Evolutionary conservation across 1,140 invertebrate species (phyloP), one percentile per base, ranked within the genome.

Genomic region (Nilaparvata lugens): DNA sequence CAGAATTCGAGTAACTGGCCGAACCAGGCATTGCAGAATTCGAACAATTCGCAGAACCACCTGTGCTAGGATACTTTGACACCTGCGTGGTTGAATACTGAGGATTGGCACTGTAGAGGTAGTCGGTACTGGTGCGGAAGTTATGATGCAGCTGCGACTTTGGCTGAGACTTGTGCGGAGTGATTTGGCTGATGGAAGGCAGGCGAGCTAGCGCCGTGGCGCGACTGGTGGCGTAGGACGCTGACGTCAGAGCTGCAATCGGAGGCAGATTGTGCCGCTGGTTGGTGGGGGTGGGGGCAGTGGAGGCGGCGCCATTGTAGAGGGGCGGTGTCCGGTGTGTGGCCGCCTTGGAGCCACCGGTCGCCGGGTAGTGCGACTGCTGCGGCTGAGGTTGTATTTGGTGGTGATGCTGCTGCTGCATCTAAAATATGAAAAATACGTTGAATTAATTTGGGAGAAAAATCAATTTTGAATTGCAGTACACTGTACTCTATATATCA

Each of bases 331-430:
- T 51, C 19, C 51, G 45, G 58, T 24, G 28, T 28, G 40, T n/a
- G 53, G 38, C 11, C n/a, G 43, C 40, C 21, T 53, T 18, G 25
- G 43, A 31, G 25, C 11, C 42, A 38, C 35, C 52, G 31, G 38
- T 25, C 9, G 55, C 51, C 18, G 56, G 53, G 62, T 61, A 64
- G 35, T 64, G 62, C 35, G 63, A 62, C 43, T 59, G 40, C 67
- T 38, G 52, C 38, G 64, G 18, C 62, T 31, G 66, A 68, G 11
- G 72, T 68, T 28, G 52, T 71, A 23, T 48, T 48, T 13, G 23
- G 51, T n/a, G 70, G 60, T 65, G 68, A 9, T 71, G 70, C 62
- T 65, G 68, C 11, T 71, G 71, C 25, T 72, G 72, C 56, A 76
- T 71, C 14, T 76, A 28, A 28, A 3, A 28, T 28, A 28, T 28